Evolutionary conservation across 2,113 vertebrate species (phyloP), one percentile per base, ranked within the genome.

Genomic region (Amphiprion ocellaris): DNA sequence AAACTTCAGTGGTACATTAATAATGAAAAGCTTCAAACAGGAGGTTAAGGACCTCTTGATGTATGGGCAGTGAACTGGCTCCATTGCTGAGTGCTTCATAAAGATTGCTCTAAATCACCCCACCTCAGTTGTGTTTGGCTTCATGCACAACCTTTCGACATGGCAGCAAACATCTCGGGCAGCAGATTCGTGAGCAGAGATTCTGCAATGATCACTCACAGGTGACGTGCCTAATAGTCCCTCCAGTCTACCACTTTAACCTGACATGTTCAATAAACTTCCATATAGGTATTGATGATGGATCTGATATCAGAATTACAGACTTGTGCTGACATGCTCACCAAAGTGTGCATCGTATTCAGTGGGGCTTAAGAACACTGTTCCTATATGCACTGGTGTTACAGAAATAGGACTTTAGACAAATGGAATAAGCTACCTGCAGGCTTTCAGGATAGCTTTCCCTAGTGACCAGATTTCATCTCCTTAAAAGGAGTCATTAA

Each of bases 401-500:
- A 74, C 15, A 82, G 33, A 59, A 81, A 79, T 50, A 62, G 37
- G 52, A 83, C 58, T 77, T 59, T 10, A 86, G 72, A 86, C 59
- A 78, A 87, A 91, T 85, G 64, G 62, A 84, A 84, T 61, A 64
- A 74, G 52, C 80, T 74, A 89, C 88, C 85, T 86, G 77, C 81
- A 81, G 87, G 74, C 71, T 82, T 85, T 86, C 77, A 78, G 76
- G 72, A 84, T 56, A 68, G 61, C 60, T 85, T 82, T 85, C 87
- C 85, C 85, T 53, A 69, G 87, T 81, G 85, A 75, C 85, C 85
- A 83, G 89, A 90, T 92, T 91, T 85, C 90, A 91, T 93, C 91
- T 89, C 76, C 90, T 93, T 91, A 90, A 93, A 90, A 91, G 86
- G 87, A 92, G 77, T 87, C 90, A 92, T 92, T 92, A 92, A 91